Evolutionary conservation across 2,888 invertebrate genomes (phyloP).

Genomic region (Caenorhabditis sulstoni): DNA sequence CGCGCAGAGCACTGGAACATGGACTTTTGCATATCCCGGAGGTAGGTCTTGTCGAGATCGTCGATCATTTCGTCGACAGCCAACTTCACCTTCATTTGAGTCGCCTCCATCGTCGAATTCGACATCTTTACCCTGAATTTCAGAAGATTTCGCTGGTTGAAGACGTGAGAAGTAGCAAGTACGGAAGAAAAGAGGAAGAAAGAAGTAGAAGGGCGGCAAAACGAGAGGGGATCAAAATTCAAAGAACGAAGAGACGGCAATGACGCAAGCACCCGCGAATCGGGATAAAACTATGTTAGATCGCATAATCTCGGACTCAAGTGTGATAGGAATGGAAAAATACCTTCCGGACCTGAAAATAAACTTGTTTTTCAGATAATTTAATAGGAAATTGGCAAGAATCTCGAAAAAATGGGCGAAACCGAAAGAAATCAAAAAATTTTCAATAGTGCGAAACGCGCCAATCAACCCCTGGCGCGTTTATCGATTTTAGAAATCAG

Average conservation of each 20-base stretch:
- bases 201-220: neutral
- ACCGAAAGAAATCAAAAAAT: no score
- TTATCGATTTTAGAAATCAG: neutral
- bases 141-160: neutral
- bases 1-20: slow-evolving; percentile 77
- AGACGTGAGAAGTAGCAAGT: neutral
- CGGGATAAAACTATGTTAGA: neutral
- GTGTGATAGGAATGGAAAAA: no score
- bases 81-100: slow-evolving; percentile 71
- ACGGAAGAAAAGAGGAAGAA: neutral
- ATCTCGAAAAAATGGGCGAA: no score
- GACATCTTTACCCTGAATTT: slow-evolving; percentile 53
- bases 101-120: slow-evolving; percentile 67
- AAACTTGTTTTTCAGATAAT: neutral
- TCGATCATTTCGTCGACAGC: slow-evolving; percentile 76
- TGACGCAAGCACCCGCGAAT: slow-evolving; percentile 21
- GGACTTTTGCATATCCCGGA: slow-evolving; percentile 75
- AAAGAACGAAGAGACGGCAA: slow-evolving; percentile 5
- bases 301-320: neutral
- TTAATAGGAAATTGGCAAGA: neutral
- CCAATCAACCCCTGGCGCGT: slow-evolving; percentile 3
- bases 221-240: slow-evolving; percentile 4
- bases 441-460: slow-evolving; percentile 7
- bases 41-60: slow-evolving; percentile 71
- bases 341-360: neutral